phyloP scores from a whole-genome alignment of 2,888 invertebrate genomes.

The Hemicrepidius hirtus region DNA sequence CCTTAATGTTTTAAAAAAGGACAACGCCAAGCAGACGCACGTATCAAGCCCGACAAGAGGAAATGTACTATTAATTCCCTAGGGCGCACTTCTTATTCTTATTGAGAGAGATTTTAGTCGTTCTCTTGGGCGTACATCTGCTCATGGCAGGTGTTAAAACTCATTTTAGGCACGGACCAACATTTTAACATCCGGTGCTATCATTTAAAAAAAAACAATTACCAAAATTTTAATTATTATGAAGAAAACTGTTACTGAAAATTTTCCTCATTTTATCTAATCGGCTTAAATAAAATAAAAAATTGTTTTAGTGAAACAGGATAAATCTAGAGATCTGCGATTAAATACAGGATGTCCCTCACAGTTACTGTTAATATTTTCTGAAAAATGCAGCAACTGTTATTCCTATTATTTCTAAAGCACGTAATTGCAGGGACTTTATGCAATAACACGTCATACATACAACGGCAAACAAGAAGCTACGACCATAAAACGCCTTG shows the following conservation, averaged over 20 bases:
- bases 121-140: slow-evolving; percentile 16
- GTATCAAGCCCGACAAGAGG: neutral
- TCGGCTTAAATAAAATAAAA: no score
- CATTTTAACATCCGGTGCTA: neutral
- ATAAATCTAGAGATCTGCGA: no score
- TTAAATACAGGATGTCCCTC: no score
- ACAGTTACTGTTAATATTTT: no score
- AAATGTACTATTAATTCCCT: slow-evolving; percentile 25
- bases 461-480: slow-evolving; percentile 4
- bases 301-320: no score
- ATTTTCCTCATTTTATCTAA: no score
- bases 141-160: slow-evolving; percentile 18
- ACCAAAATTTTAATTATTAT: no score
- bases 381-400: neutral
- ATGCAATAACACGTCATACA: neutral
- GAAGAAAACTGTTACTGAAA: no score
- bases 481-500: slow-evolving; percentile 9
- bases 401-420: neutral
- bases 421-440: neutral
- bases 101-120: slow-evolving; percentile 21
- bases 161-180: slow-evolving; percentile 11
- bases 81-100: slow-evolving; percentile 23
- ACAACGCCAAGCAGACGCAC: neutral
- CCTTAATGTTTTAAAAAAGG: neutral
- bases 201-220: no score